Evolutionary conservation across 1,140 invertebrate genomes (phyloP).

Genomic region (Diabrotica virgifera): DNA sequence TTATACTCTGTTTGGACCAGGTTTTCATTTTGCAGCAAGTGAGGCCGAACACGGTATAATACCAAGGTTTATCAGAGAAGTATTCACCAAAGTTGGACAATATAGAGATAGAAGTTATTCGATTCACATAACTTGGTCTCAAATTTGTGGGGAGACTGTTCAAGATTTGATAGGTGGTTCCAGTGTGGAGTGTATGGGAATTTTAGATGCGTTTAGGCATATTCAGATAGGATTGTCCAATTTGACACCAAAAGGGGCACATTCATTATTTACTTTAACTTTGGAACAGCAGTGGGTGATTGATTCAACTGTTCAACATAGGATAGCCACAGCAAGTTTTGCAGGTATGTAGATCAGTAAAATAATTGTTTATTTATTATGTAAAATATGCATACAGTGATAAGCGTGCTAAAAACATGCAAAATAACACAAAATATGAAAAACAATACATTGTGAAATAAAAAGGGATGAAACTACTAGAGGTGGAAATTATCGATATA

Average conservation of each 20-base stretch:
- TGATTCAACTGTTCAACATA: conserved; percentile 55
- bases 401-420: too few relatives aligned
- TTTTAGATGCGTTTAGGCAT: conserved; percentile 47
- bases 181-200: conserved; percentile 43
- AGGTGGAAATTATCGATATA: too few relatives aligned
- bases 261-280: conserved; percentile 66
- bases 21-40: conserved; percentile 62
- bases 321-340: conserved; percentile 66
- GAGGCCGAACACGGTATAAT: conserved; percentile 74
- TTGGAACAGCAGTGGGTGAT: conserved; percentile 65
- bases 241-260: conserved; percentile 42
- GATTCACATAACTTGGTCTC: conserved; percentile 64
- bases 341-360: conserved; percentile 35
- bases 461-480: too few relatives aligned
- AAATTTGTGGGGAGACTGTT: conserved; percentile 52
- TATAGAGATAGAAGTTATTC: conserved; percentile 59
- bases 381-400: too few relatives aligned
- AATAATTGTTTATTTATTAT: too few relatives aligned
- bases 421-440: too few relatives aligned
- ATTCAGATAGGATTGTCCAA: conserved; percentile 49
- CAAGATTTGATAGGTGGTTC: conserved; percentile 44
- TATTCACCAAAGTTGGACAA: conserved; percentile 64
- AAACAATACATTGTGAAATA: too few relatives aligned
- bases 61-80: conserved; percentile 69
- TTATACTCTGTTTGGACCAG: conserved; percentile 73